These are phyloP conservation scores for Lipophrys pholis DNA, from an alignment of 2,113 vertebrate genomes.

Conservation along the genomic window DNA sequence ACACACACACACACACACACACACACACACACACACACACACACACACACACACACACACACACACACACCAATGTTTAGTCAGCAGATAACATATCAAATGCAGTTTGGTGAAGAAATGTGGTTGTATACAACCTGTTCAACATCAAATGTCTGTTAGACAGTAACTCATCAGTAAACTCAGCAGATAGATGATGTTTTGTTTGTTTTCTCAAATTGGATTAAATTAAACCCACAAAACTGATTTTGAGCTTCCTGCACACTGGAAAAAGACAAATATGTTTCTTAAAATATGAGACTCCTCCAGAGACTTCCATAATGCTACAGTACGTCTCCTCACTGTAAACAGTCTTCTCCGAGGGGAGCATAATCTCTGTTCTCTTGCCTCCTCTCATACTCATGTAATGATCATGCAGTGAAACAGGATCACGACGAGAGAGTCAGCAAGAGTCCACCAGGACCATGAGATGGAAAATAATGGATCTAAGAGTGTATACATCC, in stretches of 20 bases:
- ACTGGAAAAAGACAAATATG: not conserved
- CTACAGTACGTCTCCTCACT: not conserved
- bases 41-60: too few relatives aligned
- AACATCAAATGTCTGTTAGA: too few relatives aligned
- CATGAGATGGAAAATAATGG: slow-evolving; percentile 62
- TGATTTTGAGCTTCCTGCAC: not conserved
- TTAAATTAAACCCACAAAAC: not conserved
- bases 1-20: too few relatives aligned
- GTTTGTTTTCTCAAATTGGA: too few relatives aligned
- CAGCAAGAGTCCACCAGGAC: slow-evolving; percentile 60
- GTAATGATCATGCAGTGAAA: slow-evolving; percentile 66
- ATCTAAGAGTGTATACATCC: slow-evolving; percentile 37
- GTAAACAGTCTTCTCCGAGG: slow-evolving; percentile 29
- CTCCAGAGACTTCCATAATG: not conserved
- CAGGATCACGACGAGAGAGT: slow-evolving; percentile 59
- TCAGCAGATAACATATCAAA: too few relatives aligned
- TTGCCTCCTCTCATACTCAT: slow-evolving; percentile 19
- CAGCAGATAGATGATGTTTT: too few relatives aligned
- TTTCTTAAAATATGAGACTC: not conserved
- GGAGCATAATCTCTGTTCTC: slow-evolving; percentile 19
- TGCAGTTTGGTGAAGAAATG: too few relatives aligned
- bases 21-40: too few relatives aligned
- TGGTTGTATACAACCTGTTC: too few relatives aligned
- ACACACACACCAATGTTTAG: too few relatives aligned
- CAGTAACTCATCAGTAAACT: too few relatives aligned